These are phyloP conservation scores for Pelusios castaneus DNA, from an alignment of 2,113 vertebrate species.

Conservation along the genomic window DNA sequence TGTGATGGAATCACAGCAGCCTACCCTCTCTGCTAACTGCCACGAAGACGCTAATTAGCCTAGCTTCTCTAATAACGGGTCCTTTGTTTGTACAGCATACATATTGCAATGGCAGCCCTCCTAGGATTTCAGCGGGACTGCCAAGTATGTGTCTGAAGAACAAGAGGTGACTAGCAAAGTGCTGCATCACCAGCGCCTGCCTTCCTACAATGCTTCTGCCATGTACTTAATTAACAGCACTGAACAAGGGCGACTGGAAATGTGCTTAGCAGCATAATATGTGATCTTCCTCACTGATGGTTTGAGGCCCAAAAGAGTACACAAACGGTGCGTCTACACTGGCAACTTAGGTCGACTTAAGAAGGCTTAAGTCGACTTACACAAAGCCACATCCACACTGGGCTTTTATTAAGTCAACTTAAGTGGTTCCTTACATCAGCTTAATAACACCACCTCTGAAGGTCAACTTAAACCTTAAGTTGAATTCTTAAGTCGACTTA, in stretches of 20 bases:
- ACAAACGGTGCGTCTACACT: no score
- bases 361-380: no score
- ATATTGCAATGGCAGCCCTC: background rate
- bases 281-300: background rate
- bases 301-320: background rate
- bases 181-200: background rate
- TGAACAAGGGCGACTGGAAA: background rate
- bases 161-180: background rate
- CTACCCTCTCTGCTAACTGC: background rate
- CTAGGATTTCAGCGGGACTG: background rate
- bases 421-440: no score
- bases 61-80: background rate
- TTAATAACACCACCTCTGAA: no score
- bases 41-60: background rate
- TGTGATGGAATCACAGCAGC: background rate
- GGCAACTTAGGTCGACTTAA: no score
- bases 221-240: background rate
- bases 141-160: background rate
- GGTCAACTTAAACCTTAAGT: no score
- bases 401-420: no score
- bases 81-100: background rate
- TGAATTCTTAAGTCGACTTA: no score
- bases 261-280: background rate
- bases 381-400: no score
- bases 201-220: rapidly evolving